Evolutionary conservation across 2,888 invertebrate species (phyloP), one percentile per base, ranked within the genome.

Genomic region (Helleia helle): DNA sequence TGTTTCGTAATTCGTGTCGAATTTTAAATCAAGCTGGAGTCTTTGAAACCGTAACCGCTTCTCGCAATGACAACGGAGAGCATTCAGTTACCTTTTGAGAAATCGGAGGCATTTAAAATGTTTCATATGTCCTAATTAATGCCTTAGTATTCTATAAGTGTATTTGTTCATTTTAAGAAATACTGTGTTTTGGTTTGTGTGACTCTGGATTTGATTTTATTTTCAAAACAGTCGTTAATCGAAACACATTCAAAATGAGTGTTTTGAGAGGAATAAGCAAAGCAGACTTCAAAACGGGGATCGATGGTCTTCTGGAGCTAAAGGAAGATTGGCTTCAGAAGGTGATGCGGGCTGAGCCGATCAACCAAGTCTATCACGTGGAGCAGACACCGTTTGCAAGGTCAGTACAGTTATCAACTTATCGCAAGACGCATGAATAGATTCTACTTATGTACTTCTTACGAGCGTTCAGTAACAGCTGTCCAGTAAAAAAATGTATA

Each of bases 341-440:
- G 69, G 83, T 93, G 68, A 88, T 92, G 71, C 89, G 90, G 59
- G 87, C 89, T 68, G 90, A 91, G 67, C 89, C 91, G 58, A 92
- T 93, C 75, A 88, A 90, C 58, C 89, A 91, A 59, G 88, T 91
- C 53, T 93, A 93, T 76, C 89, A 91, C 74, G 91, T 93, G 61
- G 93, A 93, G 76, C 91, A 92, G 80, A 91, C 91, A 63, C 93
- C 93, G 65, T 93, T 93, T 86, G 93, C 93, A 87, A 93, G 93
- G 93, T 93, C 86, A 85, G 86, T 53, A 31, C 34, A 47, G 49
- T 41, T 27, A 26, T 36, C 29, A 25, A n/a, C n/a, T 13, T 15
- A 36, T 27, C 30, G 25, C 25, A 40, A 34, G 25, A 31, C n/a
- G 11, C 15, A 11, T 25, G 15, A 22, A n/a, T 22, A 7, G 6